Conservation (phyloP, 2,888 invertebrate species). For the Mactromeris polynyma region DNA sequence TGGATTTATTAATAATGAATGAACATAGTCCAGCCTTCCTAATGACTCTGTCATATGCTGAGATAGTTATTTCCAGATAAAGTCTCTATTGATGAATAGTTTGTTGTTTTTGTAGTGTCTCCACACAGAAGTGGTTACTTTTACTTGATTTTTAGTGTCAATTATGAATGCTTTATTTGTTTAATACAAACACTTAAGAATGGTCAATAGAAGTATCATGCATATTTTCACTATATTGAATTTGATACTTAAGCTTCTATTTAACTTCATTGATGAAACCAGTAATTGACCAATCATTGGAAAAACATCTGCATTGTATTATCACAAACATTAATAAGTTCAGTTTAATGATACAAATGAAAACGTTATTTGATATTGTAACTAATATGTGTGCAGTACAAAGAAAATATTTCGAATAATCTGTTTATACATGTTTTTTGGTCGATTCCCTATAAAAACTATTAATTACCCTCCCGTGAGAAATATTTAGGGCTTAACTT, state of each 20-base stretch:
- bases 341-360: too few species aligned
- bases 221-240: background rate
- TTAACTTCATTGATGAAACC: background rate
- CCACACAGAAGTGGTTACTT: background rate
- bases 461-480: background rate
- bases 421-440: too few species aligned
- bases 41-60: conserved; percentile 14
- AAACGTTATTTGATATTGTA: too few species aligned
- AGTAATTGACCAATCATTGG: too few species aligned
- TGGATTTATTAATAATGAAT: background rate
- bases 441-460: too few species aligned
- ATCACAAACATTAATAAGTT: too few species aligned
- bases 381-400: too few species aligned
- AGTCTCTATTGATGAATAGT: background rate
- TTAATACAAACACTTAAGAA: background rate
- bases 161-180: background rate
- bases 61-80: background rate
- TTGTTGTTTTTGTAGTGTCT: background rate
- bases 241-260: background rate
- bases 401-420: too few species aligned
- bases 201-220: background rate
- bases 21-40: background rate
- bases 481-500: background rate
- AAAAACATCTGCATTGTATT: too few species aligned
- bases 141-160: background rate